Percentiles rank a stretch among this genome's conserved stretches.
Conservation (phyloP, 1,140 invertebrate genomes). For the Holotrichia oblita region DNA sequence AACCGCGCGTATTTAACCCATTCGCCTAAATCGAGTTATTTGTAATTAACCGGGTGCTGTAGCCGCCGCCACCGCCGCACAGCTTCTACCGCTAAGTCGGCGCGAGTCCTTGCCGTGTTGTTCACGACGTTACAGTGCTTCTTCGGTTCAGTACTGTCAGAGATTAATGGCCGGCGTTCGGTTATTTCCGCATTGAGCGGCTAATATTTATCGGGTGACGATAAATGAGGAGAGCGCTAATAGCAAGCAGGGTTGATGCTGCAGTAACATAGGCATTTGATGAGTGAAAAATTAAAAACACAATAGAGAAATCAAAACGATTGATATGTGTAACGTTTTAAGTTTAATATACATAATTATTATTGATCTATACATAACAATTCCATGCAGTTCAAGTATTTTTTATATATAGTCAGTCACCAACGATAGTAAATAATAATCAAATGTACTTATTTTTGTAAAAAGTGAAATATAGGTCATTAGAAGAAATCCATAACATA, state of each 20-base stretch:
- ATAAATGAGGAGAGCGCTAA: conserved; percentile 38
- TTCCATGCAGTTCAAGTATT: too few species aligned
- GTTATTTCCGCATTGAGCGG: conserved; percentile 51
- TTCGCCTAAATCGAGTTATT: conserved; percentile 62
- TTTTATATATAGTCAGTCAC: too few species aligned
- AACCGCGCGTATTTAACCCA: conserved; percentile 61
- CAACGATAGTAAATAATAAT: too few species aligned
- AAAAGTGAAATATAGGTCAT: too few species aligned
- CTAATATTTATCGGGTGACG: conserved; percentile 38
- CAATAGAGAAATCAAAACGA: background rate
- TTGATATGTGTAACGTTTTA: too few species aligned
- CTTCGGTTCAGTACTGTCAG: conserved; percentile 35
- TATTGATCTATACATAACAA: too few species aligned
- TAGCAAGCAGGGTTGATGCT: background rate
- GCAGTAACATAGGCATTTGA: background rate
- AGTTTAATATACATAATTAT: too few species aligned
- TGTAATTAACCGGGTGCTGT: conserved; percentile 60
- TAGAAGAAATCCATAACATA: too few species aligned
- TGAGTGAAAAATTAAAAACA: background rate
- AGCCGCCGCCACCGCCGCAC: background rate
- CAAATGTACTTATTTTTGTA: too few species aligned
- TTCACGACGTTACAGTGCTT: background rate
- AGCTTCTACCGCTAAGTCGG: conserved; percentile 2
- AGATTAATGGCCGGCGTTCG: conserved; percentile 56
- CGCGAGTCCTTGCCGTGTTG: background rate